Evolutionary conservation across 1,140 invertebrate genomes (phyloP), one percentile per base, ranked within the genome.

Genomic region (Platorchestia sp.): DNA sequence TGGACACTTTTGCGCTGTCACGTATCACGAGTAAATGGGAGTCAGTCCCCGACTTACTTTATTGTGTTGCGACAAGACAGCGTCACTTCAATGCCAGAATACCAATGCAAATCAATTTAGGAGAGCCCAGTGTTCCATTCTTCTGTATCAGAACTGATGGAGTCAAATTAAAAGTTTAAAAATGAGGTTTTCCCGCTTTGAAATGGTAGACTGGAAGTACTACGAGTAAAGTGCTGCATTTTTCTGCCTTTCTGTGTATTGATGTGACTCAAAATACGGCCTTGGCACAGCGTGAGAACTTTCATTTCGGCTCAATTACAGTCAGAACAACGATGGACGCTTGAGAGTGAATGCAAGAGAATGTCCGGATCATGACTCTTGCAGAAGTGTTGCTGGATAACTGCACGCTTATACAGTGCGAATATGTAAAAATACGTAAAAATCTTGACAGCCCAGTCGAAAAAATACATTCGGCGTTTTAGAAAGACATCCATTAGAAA

Each of bases 41-140:
- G 91, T 93, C 91, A 93, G 91, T 93, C 91, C 47, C 91, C 45
- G 36, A 45, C 91, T 6, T 93, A 93, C 91, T 93, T 47, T 93
- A 93, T 93, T 93, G 91, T 93, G 91, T 93, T 41, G 91, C 91
- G 44, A 93, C 91, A 44, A 44, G 45, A 47, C 91, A 93, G 36
- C 91, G 91, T 93, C 91, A 93, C 91, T 93, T 45, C 91, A 93
- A 40, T n/a, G 91, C 91, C 45, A 93, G 91, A 93, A 93, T 93
- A 93, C 91, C 91, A 93, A 93, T 93, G 91, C 19, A 45, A 47
- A 93, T 93, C 91, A 93, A 93, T 93, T 93, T 93, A 45, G 36
- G 14, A 93, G 43, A 93, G 45, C 91, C 91, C 44, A 6, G 91
- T 93, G 91, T 10, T 93, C 43, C 43, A 93, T 44, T 44, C 44